These are phyloP conservation scores for Nothobranchius kuhntae DNA, from an alignment of 2,113 vertebrate genomes.

Conservation along the genomic window DNA sequence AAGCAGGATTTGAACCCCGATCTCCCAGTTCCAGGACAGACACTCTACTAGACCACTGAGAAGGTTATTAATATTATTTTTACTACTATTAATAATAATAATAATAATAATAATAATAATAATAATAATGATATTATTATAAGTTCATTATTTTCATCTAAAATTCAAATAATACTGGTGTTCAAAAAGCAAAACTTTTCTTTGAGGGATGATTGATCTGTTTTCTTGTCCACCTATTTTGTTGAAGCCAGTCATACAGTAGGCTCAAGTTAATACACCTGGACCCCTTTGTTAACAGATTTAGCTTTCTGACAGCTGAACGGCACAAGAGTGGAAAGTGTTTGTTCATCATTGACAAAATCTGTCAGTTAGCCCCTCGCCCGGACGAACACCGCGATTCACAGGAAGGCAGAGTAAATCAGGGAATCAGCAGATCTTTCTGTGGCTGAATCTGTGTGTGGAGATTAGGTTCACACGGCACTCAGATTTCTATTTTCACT, in stretches of 20 bases:
- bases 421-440: constrained; percentile 55
- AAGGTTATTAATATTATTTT: no score
- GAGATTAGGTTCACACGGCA: constrained; percentile 72
- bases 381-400: constrained; percentile 7
- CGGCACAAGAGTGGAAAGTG: constrained; percentile 63
- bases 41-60: no score
- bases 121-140: no score
- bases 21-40: no score
- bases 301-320: constrained; percentile 57
- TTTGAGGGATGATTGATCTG: no score
- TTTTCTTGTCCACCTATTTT: background rate
- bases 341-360: constrained; percentile 57
- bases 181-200: no score
- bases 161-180: no score
- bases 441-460: constrained; percentile 63
- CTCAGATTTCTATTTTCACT: constrained; percentile 71
- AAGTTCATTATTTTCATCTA: no score
- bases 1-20: no score
- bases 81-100: no score
- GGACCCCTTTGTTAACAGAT: constrained; percentile 55
- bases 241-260: constrained; percentile 48
- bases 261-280: constrained; percentile 60
- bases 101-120: no score
- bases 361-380: constrained; percentile 53
- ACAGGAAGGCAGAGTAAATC: constrained; percentile 57